phyloP scores from a whole-genome alignment of 2,888 invertebrate species.

The Bellardia pandia region DNA sequence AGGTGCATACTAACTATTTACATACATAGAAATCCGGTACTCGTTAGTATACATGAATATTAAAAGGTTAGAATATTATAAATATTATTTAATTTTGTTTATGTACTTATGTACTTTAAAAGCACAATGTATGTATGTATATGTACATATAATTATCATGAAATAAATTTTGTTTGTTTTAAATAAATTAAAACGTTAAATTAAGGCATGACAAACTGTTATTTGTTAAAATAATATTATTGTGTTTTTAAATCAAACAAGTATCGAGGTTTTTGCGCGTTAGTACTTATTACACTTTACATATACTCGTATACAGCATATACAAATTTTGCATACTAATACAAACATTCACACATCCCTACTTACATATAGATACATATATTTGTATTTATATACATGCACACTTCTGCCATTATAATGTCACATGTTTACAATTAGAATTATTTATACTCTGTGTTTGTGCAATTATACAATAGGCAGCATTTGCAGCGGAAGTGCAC shows the following conservation, averaged over 20 bases:
- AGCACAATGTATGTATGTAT: not conserved
- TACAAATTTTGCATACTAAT: not conserved
- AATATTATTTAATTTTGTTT: too few species aligned
- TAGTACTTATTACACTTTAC: too few species aligned
- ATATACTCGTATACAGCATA: too few species aligned
- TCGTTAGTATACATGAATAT: too few species aligned
- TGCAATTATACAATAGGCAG: not conserved
- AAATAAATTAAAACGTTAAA: not conserved
- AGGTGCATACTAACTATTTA: too few species aligned
- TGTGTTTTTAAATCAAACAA: not conserved
- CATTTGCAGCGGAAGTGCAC: not conserved
- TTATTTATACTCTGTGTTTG: slow-evolving; percentile 3
- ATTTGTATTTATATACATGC: not conserved
- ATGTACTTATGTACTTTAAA: not conserved
- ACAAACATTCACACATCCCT: not conserved
- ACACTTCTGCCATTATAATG: not conserved
- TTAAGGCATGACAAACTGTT: not conserved
- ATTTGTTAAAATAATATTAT: slow-evolving; percentile 4
- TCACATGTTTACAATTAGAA: slow-evolving; percentile 23
- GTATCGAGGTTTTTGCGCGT: too few species aligned
- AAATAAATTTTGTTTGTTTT: slow-evolving; percentile 31
- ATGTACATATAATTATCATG: slow-evolving; percentile 7
- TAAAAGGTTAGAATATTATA: too few species aligned
- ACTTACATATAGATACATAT: too few species aligned
- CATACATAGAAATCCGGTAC: too few species aligned